Evolutionary conservation across 2,797 vertebrate species (phyloP).

Genomic region (Etheostoma nigrum): DNA sequence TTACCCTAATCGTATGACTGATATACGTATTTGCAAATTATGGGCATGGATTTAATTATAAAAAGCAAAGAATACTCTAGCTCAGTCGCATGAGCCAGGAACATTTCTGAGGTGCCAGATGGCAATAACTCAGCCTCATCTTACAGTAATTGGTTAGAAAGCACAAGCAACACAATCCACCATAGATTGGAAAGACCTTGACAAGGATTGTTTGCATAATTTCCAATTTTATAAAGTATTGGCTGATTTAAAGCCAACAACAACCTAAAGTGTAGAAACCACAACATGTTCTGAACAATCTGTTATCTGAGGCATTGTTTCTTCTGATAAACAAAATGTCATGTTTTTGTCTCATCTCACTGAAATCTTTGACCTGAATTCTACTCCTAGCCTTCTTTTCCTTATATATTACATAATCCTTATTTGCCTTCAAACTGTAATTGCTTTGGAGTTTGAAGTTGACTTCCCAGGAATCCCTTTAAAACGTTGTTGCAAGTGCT

Average conservation of each 20-base stretch:
- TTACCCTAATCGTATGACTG: conserved; percentile 16
- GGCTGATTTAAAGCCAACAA: conserved; percentile 20
- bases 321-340: neutral
- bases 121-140: conserved; percentile 59
- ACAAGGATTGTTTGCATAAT: conserved; percentile 32
- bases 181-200: conserved; percentile 22
- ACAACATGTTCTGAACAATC: neutral
- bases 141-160: conserved; percentile 56
- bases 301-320: conserved; percentile 2
- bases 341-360: neutral
- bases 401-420: neutral
- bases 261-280: neutral
- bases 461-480: conserved; percentile 19
- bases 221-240: conserved; percentile 12
- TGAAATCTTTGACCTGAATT: conserved; percentile 4
- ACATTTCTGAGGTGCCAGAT: conserved; percentile 55
- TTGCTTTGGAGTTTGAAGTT: conserved; percentile 17
- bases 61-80: conserved; percentile 24
- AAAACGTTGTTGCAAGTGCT: neutral
- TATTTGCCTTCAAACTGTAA: conserved; percentile 12
- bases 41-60: conserved; percentile 26
- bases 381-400: conserved; percentile 15
- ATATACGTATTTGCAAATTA: conserved; percentile 30
- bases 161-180: conserved; percentile 35
- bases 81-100: conserved; percentile 20